phyloP scores from a whole-genome alignment of 2,888 invertebrate genomes.

The Drosophila siamana region DNA sequence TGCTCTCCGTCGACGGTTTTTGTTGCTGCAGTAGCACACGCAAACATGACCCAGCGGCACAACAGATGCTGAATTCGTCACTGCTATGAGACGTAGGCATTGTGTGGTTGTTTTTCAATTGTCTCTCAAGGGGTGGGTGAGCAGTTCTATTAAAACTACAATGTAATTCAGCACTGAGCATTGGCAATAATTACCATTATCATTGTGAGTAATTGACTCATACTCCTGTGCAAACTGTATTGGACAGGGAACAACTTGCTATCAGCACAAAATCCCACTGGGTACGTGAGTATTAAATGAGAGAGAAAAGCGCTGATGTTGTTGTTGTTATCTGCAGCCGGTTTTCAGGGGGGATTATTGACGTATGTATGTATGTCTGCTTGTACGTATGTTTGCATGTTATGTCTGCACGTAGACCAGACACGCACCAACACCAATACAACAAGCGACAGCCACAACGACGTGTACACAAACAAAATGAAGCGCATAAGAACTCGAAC shows the following conservation, averaged over 20 bases:
- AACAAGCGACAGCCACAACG: conserved; percentile 27
- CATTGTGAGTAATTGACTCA: background rate
- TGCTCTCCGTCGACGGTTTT: conserved; percentile 63
- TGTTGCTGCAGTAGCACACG: conserved; percentile 58
- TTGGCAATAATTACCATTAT: background rate
- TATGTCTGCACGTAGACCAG: conserved; percentile 81
- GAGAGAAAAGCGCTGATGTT: conserved; percentile 58
- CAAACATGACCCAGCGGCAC: conserved; percentile 62
- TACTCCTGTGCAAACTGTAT: background rate
- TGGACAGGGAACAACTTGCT: background rate
- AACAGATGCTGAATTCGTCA: conserved; percentile 17
- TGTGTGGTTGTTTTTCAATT: conserved; percentile 1
- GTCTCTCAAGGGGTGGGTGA: background rate
- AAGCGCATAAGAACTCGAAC: conserved; percentile 75
- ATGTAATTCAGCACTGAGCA: background rate
- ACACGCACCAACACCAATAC: conserved; percentile 62
- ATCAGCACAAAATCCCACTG: conserved; percentile 34
- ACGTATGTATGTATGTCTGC: conserved; percentile 60
- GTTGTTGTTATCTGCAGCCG: conserved; percentile 74
- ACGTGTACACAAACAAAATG: conserved; percentile 66
- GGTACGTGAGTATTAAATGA: conserved; percentile 42
- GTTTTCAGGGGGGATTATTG: conserved; percentile 79
- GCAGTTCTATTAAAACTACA: no score
- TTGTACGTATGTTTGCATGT: conserved; percentile 53
- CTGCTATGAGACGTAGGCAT: conserved; percentile 8